Percentiles rank a stretch among this genome's conserved stretches.
These are phyloP conservation scores for Apodemia zela DNA, from an alignment of 2,888 invertebrate genomes.

Conservation along the genomic window DNA sequence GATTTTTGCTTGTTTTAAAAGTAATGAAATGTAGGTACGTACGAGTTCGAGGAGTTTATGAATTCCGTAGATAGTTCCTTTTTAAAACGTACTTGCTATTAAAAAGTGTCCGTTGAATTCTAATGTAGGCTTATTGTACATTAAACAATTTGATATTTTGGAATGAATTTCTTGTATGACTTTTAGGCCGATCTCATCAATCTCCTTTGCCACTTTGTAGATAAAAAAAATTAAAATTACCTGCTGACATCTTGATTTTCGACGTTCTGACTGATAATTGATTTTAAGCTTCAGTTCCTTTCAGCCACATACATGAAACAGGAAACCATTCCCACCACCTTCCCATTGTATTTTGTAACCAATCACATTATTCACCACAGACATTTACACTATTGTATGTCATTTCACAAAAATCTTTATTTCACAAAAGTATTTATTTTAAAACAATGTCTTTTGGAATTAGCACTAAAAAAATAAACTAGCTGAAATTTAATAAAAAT, in stretches of 20 bases:
- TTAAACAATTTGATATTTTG: too few species aligned
- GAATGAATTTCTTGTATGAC: too few species aligned
- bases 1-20: too few species aligned
- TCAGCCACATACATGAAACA: conserved; percentile 1
- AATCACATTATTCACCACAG: conserved; percentile 53
- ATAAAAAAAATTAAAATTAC: conserved; percentile 41
- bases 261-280: background rate
- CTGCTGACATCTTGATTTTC: conserved; percentile 64
- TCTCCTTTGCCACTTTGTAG: too few species aligned
- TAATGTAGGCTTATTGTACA: too few species aligned
- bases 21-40: too few species aligned
- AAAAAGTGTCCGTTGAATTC: too few species aligned
- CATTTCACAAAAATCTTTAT: conserved; percentile 7
- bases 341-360: conserved; percentile 67
- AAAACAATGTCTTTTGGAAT: background rate
- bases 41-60: too few species aligned
- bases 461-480: background rate
- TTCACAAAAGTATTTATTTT: too few species aligned
- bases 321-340: conserved; percentile 51
- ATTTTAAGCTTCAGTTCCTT: background rate
- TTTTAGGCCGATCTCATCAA: too few species aligned
- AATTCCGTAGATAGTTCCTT: too few species aligned
- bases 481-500: background rate
- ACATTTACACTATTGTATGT: conserved; percentile 49
- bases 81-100: too few species aligned